Evolutionary conservation across 2,113 vertebrate species (phyloP).

Genomic region (Ahaetulla prasina): DNA sequence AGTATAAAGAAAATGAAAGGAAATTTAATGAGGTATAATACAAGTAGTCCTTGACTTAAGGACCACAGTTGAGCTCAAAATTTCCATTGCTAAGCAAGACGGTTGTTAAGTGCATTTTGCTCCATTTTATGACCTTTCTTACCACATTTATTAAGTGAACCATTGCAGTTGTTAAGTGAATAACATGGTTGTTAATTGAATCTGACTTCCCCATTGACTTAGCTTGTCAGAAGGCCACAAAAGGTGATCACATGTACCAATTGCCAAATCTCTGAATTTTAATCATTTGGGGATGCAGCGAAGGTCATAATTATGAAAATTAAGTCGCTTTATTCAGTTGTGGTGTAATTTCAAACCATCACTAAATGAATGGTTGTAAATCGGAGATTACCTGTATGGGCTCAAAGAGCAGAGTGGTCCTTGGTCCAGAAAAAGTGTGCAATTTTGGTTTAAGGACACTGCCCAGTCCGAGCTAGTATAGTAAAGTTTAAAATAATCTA

Average conservation of each 20-base stretch:
- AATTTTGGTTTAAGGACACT: neutral
- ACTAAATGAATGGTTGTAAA: neutral
- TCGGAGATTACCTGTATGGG: neutral
- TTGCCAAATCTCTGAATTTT: neutral
- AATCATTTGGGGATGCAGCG: neutral
- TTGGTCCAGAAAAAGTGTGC: neutral
- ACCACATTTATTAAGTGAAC: neutral
- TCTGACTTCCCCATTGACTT: neutral
- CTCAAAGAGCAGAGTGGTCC: neutral
- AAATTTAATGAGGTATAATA: neutral
- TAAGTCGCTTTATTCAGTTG: neutral
- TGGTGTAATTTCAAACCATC: neutral
- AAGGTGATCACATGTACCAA: neutral
- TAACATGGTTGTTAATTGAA: neutral
- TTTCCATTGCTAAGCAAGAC: neutral
- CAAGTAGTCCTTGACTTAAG: neutral
- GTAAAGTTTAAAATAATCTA: neutral
- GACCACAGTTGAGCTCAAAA: neutral
- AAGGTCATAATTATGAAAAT: neutral
- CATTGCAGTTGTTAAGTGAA: neutral
- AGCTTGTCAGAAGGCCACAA: neutral
- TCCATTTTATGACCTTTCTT: neutral
- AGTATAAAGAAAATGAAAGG: neutral
- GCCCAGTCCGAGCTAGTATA: neutral
- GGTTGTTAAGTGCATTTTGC: neutral